Base-by-base conservation (phyloP, 2,888 invertebrate genomes). In the Geotrupes spiniger region DNA sequence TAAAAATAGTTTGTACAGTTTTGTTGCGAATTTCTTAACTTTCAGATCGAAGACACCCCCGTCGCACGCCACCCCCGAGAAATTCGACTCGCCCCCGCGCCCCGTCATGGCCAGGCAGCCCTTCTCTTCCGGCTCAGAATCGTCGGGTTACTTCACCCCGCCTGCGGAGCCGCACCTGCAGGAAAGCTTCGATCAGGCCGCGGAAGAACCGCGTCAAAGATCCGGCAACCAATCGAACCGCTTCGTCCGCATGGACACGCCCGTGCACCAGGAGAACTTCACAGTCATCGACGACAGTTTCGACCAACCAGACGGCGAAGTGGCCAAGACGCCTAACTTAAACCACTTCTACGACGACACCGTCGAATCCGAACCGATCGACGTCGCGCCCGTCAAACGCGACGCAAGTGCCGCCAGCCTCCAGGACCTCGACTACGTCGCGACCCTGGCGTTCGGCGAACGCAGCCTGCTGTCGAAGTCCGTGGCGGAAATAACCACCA, bases 91-190 rank as follows among this genome's bases (percentile, higher is more conserved):
- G 5, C 45, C 41, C 11, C 49, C 48, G 17, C 46, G 55, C 36
- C 51, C 52, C 14, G 46, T 56, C 36, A 53, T 57, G 46, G 55
- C 46, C n/a, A 48, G 57, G 9, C 59, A 63, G 42, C 60, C 63
- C 4, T 63, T 61, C 45, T 70, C 71, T 2, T 70, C 71, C 1
- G 72, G 72, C 11, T 73, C 73, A 0, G 72, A 73, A 52, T 71
- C 73, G 44, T 72, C 73, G 4, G 73, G 72, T 12, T 74, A 73
- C 52, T 72, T 68, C 51, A 74, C 73, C 3, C 73, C 73, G 36
- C 72, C 72, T 6, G 67, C 68, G 2, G 68, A 70, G 41, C 67
- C 68, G 2, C 57, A 54, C 39, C 51, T 63, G 15, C 61, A 63
- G 41, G 65, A 63, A 17, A 63, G 62, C 42, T 62, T 60, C 42